Base-by-base conservation (phyloP, 2,797 vertebrate species). In the Chloroceryle amazona region DNA sequence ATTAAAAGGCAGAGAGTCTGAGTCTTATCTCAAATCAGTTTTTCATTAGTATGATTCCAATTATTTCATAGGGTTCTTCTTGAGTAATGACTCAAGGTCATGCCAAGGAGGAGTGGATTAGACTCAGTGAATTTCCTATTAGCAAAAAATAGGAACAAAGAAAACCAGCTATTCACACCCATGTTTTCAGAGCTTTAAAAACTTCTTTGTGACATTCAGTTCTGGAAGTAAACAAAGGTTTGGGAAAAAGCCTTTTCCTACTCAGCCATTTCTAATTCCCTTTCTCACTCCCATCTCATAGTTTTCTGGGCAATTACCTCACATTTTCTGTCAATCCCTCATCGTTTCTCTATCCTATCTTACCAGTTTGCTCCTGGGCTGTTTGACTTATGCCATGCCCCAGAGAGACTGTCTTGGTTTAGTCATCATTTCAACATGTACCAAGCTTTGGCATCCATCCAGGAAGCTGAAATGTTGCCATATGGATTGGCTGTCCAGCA, bases 71-170 rank as follows among this genome's bases (percentile, higher is more conserved):
- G 19, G 9, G 6, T 65, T 89, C 8, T 44, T 94, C 46, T 52
- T 91, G 66, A 86, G 41, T 93, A 90, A 86, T 39, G 23, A 58
- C n/a, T 93, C 60, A 93, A 82, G 55, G 44, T 18, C 47, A 82
- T 67, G 78, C 60, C 67, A 81, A 86, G 25, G 22, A 96, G 73
- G 55, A 91, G 35, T 46, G 63, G 75, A 80, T 82, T 86, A 82
- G 55, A 67, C 17, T 63, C 35, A 28, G 11, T 62, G 29, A 72
- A 44, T 76, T 95, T 94, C 39, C 33, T 84, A 78, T 84, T 80
- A 49, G 67, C 37, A 89, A 44, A 88, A 91, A 70, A 23, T 25
- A 84, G 35, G 42, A 86, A 81, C 62, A 94, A 95, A 96, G 73
- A 81, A 90, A 89, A 86, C 15, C 39, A 79, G 47, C 52, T 68